Base-by-base conservation (phyloP, 1,140 invertebrate genomes). In the Calosoma granatense region DNA sequence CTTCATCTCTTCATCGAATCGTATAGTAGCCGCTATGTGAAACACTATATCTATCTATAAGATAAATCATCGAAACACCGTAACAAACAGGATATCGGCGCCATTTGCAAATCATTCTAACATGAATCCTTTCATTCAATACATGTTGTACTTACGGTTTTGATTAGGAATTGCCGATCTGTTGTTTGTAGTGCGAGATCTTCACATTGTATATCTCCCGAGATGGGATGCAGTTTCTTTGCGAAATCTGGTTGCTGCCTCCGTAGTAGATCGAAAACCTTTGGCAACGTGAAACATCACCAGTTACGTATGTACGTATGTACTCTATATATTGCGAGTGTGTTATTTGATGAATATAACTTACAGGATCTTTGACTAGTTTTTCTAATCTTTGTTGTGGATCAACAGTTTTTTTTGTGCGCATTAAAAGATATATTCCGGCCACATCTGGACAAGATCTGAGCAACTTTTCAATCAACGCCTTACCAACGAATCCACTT, bases 391-490 rank as follows among this genome's bases (percentile, higher is more conserved):
- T 75, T 17, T 76, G 71, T 17, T 73, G 66, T 3, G 83, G 76
- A 63, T 83, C 79, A 67, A 86, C 83, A n/a, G 83, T 85, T 65
- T 86, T 87, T 72, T 92, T 93, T 17, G 78, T 76, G 61, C 91
- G 73, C 36, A 93, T 79, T 41, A 94, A 72, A 20, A 92, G 72
- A 68, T 88, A 94, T 60, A 94, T 81, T 22, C 76, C 81, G 36
- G 80, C 79, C 22, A 94, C 62, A 57, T 85, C 82, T 12, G 79
- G 78, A 70, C 90, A 94, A 20, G 82, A 83, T 55, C 90, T 76
- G 20, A 93, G 71, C 47, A 94, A 68, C 71, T 93, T 93, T 73
- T 92, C 89, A 26, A 93, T 83, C 21, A 92, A 73, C 19, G 85
- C 76, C 71, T 85, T 85, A 12, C 85, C 85, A 19, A 67, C 30